phyloP scores from a whole-genome alignment of 1,140 invertebrate genomes.

The Lucilia cuprina region DNA sequence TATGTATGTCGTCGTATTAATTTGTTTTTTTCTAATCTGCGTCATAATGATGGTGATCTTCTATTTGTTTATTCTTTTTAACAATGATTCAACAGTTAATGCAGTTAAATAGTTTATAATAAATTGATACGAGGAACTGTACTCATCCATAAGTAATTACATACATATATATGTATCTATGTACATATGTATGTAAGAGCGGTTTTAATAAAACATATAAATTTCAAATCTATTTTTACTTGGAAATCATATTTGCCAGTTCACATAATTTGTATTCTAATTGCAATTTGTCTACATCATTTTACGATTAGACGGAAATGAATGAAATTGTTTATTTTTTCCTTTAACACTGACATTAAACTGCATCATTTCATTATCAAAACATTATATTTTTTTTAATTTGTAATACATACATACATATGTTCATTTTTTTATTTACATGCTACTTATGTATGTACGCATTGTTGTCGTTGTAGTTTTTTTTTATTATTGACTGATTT shows the following conservation, averaged over 20 bases:
- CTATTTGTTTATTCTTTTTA: no score
- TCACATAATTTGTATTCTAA: not conserved
- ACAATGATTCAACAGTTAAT: no score
- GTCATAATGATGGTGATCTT: no score
- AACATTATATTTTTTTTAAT: not conserved
- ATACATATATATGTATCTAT: no score
- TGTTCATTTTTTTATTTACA: not conserved
- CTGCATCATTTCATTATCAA: conserved; percentile 7
- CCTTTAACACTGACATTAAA: not conserved
- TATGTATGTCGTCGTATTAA: not conserved
- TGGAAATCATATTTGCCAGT: not conserved
- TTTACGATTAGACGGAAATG: conserved; percentile 7
- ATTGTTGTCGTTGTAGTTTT: not conserved
- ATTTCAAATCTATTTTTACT: no score
- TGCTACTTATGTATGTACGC: not conserved
- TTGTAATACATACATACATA: not conserved
- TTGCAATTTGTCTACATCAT: not conserved
- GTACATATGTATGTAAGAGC: no score
- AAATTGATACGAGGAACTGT: no score
- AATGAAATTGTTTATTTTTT: not conserved
- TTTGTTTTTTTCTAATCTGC: no score
- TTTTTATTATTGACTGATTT: not conserved
- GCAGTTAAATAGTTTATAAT: no score
- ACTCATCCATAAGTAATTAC: no score
- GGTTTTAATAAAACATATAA: no score